Percentiles rank a stretch among this genome's conserved stretches.
Evolutionary conservation across 2,797 vertebrate genomes (phyloP).

Genomic region (Karalla daura): DNA sequence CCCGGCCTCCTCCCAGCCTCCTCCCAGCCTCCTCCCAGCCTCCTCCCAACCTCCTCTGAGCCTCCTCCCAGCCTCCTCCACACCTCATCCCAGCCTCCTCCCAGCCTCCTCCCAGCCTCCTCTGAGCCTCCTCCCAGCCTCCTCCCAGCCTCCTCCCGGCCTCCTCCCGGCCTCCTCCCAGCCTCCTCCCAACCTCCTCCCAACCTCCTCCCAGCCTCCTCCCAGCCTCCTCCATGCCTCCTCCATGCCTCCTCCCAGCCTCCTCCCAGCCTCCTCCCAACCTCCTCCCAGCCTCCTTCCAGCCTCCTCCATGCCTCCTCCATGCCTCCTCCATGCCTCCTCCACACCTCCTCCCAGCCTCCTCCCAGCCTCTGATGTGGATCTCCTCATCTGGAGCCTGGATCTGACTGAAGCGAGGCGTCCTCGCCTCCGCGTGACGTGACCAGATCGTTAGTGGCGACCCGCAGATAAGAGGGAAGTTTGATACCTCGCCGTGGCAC

Average conservation of each 20-base stretch:
- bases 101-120: not conserved
- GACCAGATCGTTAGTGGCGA: slow-evolving; percentile 38
- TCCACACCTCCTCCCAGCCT: not conserved
- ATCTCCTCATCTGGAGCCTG: slow-evolving; percentile 42
- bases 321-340: too few relatives aligned
- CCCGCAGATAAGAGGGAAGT: slow-evolving; percentile 30
- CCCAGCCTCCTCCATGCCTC: slow-evolving; percentile 27
- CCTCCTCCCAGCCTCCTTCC: not conserved
- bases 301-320: slow-evolving; percentile 27
- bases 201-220: not conserved
- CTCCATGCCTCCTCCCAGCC: not conserved
- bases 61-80: not conserved
- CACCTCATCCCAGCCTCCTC: slow-evolving; percentile 29
- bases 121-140: slow-evolving; percentile 25
- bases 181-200: not conserved
- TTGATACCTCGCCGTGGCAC: slow-evolving; percentile 23
- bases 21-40: not conserved
- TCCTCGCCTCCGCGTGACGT: slow-evolving; percentile 11
- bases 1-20: slow-evolving; percentile 26
- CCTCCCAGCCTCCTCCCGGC: not conserved
- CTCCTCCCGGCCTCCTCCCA: slow-evolving; percentile 20
- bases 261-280: slow-evolving; percentile 26
- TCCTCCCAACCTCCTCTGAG: slow-evolving; percentile 23
- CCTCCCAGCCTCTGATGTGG: slow-evolving; percentile 29
- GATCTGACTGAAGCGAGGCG: slow-evolving; percentile 32